Evolutionary conservation across 1,140 invertebrate species (phyloP).

Genomic region (Lasaia peninsularis): DNA sequence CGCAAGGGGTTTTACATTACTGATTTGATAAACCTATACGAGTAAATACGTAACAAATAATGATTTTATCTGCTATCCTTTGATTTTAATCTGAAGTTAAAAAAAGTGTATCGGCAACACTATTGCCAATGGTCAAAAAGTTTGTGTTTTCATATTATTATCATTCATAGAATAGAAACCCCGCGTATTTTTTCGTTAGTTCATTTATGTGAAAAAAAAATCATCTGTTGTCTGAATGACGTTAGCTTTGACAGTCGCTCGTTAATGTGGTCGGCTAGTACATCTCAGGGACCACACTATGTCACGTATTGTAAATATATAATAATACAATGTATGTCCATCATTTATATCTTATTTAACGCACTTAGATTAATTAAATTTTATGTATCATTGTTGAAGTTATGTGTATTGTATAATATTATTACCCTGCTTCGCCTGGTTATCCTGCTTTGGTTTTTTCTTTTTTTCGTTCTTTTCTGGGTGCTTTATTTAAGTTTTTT

Average conservation of each 20-base stretch:
- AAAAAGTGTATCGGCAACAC: no score
- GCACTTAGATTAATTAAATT: slow-evolving; percentile 43
- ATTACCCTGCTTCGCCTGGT: slow-evolving; percentile 56
- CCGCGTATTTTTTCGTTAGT: no score
- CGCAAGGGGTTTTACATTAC: no score
- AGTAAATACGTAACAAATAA: no score
- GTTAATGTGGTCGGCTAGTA: neutral
- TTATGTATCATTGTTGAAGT: slow-evolving; percentile 48
- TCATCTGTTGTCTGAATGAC: neutral
- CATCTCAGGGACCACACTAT: slow-evolving; percentile 45
- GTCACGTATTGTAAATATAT: slow-evolving; percentile 40
- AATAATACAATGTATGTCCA: slow-evolving; percentile 38
- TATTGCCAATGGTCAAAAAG: no score
- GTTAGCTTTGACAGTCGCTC: neutral
- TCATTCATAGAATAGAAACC: no score
- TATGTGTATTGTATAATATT: slow-evolving; percentile 41
- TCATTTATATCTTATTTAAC: slow-evolving; percentile 51
- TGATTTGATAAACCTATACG: no score
- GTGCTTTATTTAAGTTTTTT: slow-evolving; percentile 45
- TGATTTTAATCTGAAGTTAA: no score
- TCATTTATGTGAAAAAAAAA: neutral
- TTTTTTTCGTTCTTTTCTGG: slow-evolving; percentile 36
- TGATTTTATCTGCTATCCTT: no score
- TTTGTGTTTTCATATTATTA: no score
- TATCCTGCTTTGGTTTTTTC: slow-evolving; percentile 25